Base-by-base conservation (phyloP, 1,140 invertebrate genomes). In the Drosophila equinoxialis region DNA sequence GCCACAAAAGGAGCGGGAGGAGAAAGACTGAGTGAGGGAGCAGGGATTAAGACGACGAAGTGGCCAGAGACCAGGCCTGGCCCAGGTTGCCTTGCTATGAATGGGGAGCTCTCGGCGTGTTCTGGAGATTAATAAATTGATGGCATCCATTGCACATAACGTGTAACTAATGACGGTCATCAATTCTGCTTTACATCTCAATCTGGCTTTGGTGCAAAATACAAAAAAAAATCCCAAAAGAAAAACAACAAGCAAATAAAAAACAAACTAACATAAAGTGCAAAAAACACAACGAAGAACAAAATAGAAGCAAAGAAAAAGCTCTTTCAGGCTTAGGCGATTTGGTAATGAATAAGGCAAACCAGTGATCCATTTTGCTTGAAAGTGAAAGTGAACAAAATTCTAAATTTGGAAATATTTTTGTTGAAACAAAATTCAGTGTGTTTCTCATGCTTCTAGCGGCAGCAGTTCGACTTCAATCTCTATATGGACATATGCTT, bases 101-200 rank as follows among this genome's bases (percentile, higher is more conserved):
- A 87, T 87, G 84, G 45, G 45, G 84, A 74, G 73, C 80, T 59
- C 83, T 79, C 87, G 81, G 87, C 87, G 85, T 91, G 87, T 91
- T 91, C 89, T 90, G 89, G 90, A 92, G 91, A 91, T 92, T 92
- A 92, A 92, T 92, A 92, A 92, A 92, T 92, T 92, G 91, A 92
- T 92, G 91, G 91, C 85, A 91, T 91, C 90, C 91, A 92, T 92
- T 92, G 91, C 84, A 92, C 90, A 92, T 92, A 92, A 92, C 91
- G 90, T 92, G 91, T 92, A 92, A 92, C 91, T 92, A 92, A 92
- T 92, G 91, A 86, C 79, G 74, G 82, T 90, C 90, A 92, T 92
- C 91, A 92, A 92, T 92, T 92, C 90, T 92, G 89, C 91, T 92
- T 92, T 92, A 92, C 91, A 92, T 92, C 91, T 92, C 91, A 92